phyloP scores from a whole-genome alignment of 1,140 invertebrate genomes.

The Reticulitermes speratus region DNA sequence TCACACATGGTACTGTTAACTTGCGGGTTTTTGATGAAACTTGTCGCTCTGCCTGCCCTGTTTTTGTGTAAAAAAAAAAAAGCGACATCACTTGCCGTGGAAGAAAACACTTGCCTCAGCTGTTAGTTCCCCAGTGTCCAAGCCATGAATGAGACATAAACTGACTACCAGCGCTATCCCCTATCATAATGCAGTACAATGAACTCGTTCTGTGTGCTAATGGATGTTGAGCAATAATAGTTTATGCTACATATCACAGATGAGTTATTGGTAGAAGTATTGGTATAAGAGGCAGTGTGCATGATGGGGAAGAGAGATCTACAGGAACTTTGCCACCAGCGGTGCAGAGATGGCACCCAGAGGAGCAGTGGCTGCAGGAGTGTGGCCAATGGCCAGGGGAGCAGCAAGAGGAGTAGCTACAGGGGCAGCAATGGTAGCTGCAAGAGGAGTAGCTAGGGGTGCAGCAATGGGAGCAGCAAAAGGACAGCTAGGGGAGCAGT shows the following conservation, averaged over 20 bases:
- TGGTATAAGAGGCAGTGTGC: no score
- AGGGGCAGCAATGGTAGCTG: conserved; percentile 34
- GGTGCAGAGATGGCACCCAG: conserved; percentile 16
- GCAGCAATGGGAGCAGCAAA: conserved; percentile 22
- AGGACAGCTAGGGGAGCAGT: not conserved
- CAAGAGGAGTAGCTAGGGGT: conserved; percentile 38
- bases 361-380: conserved; percentile 10
- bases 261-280: not conserved
- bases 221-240: not conserved
- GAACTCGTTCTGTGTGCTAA: not conserved
- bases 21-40: not conserved
- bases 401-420: conserved; percentile 36
- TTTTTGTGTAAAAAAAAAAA: no score
- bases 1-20: not conserved
- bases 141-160: not conserved
- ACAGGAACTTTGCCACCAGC: not conserved
- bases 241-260: not conserved
- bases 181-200: not conserved
- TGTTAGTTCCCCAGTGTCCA: not conserved
- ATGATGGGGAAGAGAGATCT: conserved; percentile 40
- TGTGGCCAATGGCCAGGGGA: conserved; percentile 37
- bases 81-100: not conserved
- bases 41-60: not conserved
- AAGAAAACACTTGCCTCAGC: not conserved
- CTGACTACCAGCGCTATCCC: not conserved